These are phyloP conservation scores for Scatophagus argus DNA, from an alignment of 2,113 vertebrate genomes.

Conservation along the genomic window DNA sequence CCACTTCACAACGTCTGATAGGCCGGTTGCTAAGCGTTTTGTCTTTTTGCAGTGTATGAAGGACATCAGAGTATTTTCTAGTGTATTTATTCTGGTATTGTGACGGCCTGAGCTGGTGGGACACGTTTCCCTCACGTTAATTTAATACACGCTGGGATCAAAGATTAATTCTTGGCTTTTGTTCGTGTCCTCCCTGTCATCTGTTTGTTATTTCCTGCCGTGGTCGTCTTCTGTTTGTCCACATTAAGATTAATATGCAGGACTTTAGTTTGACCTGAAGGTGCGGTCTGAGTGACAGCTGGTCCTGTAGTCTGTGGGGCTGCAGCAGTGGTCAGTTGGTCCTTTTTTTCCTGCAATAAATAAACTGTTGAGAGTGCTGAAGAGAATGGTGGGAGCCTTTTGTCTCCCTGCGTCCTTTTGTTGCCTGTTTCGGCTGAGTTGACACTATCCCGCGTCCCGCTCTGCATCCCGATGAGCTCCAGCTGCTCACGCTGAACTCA, in stretches of 20 bases:
- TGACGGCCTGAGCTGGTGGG: too few species aligned
- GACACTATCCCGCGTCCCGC: neutral
- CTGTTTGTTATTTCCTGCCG: neutral
- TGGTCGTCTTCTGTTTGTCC: neutral
- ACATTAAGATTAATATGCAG: neutral
- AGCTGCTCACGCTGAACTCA: neutral
- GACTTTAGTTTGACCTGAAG: neutral
- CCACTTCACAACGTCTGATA: too few species aligned
- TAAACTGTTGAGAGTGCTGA: neutral
- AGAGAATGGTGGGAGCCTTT: neutral
- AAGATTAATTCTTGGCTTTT: neutral
- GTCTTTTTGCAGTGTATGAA: too few species aligned
- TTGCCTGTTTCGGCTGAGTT: constrained; percentile 4
- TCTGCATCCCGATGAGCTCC: constrained; percentile 5
- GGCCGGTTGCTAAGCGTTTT: too few species aligned
- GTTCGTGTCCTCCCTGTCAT: neutral
- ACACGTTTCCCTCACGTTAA: too few species aligned
- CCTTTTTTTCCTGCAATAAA: neutral
- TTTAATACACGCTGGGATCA: neutral
- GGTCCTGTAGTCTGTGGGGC: neutral
- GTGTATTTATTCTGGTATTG: too few species aligned
- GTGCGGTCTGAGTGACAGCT: neutral
- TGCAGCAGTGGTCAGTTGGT: neutral
- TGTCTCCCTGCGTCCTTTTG: neutral
- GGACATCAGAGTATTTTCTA: too few species aligned